phyloP scores from a whole-genome alignment of 2,113 vertebrate species.

The Sinosuthora webbiana region DNA sequence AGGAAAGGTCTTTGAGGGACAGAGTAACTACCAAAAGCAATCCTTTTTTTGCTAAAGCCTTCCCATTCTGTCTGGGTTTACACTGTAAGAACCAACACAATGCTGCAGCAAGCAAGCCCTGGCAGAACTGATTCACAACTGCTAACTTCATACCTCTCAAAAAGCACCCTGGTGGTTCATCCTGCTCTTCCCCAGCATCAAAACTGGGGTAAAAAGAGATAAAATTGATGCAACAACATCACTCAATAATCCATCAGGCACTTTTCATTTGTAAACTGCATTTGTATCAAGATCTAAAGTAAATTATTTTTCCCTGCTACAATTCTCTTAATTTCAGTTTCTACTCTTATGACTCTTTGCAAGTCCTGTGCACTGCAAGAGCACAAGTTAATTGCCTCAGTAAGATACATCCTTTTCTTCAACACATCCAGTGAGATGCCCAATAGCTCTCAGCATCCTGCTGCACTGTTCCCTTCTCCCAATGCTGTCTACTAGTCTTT shows the following conservation, averaged over 20 bases:
- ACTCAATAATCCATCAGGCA: background rate
- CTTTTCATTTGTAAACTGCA: background rate
- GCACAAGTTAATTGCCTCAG: background rate
- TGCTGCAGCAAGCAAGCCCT: background rate
- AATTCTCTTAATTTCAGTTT: background rate
- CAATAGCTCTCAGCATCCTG: background rate
- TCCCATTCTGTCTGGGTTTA: background rate
- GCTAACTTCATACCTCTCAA: background rate
- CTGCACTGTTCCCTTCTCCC: background rate
- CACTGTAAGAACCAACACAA: background rate
- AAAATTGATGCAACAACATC: background rate
- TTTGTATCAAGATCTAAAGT: background rate
- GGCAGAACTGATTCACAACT: background rate
- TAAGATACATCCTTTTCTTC: background rate
- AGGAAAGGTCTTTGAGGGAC: background rate
- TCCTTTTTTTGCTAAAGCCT: background rate
- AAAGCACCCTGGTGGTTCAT: background rate
- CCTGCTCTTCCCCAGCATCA: background rate
- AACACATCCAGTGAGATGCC: background rate
- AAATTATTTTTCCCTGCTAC: background rate
- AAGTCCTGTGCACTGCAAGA: background rate
- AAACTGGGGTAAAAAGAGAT: background rate
- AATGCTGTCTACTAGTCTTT: background rate
- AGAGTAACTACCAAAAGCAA: background rate
- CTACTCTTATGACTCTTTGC: background rate